Percentiles rank a stretch among this genome's conserved stretches.
phyloP scores from a whole-genome alignment of 2,113 vertebrate species.

The Artemisiospiza belli region DNA sequence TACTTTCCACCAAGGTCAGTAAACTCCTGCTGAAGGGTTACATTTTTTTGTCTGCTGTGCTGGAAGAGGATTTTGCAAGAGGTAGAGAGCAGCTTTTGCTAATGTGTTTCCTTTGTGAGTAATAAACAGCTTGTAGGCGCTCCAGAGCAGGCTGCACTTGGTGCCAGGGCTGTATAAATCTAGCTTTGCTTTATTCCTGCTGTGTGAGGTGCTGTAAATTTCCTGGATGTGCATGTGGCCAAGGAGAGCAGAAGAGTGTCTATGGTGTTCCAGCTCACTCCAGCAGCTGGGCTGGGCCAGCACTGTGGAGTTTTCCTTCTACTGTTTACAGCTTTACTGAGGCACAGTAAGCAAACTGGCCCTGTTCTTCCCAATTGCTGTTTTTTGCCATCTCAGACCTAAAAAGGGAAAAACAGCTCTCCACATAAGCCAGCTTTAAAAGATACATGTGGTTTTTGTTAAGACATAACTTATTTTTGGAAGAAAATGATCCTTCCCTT shows the following conservation, averaged over 20 bases:
- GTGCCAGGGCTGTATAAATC: not conserved
- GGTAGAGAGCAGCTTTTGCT: not conserved
- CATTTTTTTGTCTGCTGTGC: not conserved
- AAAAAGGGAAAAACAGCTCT: not conserved
- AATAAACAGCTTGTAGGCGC: not conserved
- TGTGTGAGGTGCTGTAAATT: not conserved
- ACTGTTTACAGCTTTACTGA: not conserved
- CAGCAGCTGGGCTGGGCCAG: rapidly evolving
- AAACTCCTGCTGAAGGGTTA: not conserved
- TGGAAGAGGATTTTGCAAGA: not conserved
- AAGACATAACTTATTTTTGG: not conserved
- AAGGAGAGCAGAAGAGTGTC: not conserved
- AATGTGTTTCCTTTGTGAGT: not conserved
- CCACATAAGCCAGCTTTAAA: not conserved
- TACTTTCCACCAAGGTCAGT: not conserved
- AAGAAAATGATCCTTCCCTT: not conserved
- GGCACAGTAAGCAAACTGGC: slow-evolving; percentile 4
- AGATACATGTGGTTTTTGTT: not conserved
- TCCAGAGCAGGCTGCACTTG: not conserved
- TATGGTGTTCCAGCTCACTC: not conserved
- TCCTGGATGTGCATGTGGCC: not conserved
- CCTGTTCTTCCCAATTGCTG: not conserved
- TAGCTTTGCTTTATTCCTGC: not conserved
- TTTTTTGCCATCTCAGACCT: not conserved
- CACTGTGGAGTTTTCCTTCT: not conserved